These are phyloP conservation scores for Cirrhinus mrigala DNA, from an alignment of 2,797 vertebrate species.

Conservation along the genomic window DNA sequence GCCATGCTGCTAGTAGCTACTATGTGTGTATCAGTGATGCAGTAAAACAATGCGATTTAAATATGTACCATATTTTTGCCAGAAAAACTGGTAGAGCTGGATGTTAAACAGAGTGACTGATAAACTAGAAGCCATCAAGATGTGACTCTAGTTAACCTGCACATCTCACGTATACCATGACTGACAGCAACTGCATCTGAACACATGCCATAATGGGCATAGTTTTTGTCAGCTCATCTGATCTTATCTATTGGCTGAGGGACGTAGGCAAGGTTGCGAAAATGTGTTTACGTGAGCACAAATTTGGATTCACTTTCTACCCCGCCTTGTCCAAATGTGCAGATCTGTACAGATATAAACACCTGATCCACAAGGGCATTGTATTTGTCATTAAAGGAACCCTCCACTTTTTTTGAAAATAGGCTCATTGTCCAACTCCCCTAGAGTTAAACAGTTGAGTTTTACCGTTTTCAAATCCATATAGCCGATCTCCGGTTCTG, in stretches of 20 bases:
- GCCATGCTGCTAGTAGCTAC: neutral
- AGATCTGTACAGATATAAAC: neutral
- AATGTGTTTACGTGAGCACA: neutral
- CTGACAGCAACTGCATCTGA: neutral
- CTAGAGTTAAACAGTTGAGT: no score
- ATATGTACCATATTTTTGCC: neutral
- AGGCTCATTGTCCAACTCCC: no score
- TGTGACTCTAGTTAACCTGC: neutral
- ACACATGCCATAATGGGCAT: neutral
- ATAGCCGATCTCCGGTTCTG: no score
- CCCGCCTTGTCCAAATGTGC: neutral
- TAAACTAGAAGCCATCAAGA: conserved; percentile 2
- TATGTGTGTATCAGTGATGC: neutral
- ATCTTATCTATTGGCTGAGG: conserved; percentile 9
- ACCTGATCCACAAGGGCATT: neutral
- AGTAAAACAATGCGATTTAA: neutral
- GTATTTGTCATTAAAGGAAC: neutral
- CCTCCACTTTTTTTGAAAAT: no score
- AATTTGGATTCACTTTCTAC: neutral
- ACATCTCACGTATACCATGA: neutral
- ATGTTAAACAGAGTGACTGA: neutral
- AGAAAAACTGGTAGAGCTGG: conserved; percentile 26
- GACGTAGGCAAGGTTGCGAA: neutral
- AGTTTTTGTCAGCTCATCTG: neutral
- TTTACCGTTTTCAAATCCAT: no score